Percentiles rank a stretch among this genome's conserved stretches.
Conservation (phyloP, 2,113 vertebrate species). For the Falcunculus frontatus region DNA sequence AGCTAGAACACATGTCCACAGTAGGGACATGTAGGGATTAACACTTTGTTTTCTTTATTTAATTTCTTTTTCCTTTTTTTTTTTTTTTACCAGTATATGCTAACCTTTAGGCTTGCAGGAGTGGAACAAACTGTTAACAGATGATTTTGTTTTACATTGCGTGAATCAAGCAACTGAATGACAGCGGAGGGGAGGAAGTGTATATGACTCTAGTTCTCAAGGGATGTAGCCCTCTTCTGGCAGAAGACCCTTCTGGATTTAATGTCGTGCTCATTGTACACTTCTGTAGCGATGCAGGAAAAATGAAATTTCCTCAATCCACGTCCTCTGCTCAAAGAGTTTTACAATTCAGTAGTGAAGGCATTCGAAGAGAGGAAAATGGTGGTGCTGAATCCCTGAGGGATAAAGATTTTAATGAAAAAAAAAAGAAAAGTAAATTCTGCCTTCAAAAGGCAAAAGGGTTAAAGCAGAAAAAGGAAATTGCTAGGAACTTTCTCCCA, state of each 20-base stretch:
- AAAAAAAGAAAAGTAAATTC: neutral
- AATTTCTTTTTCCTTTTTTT: neutral
- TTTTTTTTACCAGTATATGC: neutral
- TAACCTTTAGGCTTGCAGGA: neutral
- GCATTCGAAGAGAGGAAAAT: neutral
- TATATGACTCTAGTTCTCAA: neutral
- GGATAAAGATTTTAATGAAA: neutral
- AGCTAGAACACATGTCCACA: neutral
- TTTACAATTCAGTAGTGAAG: neutral
- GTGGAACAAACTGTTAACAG: neutral
- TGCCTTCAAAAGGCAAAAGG: neutral
- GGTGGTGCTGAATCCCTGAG: neutral
- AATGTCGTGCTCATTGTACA: neutral
- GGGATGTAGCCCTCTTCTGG: neutral
- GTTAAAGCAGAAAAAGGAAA: neutral
- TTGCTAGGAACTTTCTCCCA: neutral
- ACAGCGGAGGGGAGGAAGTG: neutral
- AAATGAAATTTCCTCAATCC: neutral
- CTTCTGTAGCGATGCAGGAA: neutral
- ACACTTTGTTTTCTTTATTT: neutral
- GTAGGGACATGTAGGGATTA: neutral
- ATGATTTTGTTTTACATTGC: neutral
- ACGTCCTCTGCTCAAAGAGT: neutral
- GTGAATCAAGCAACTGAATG: neutral
- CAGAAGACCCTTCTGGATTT: neutral